These are phyloP conservation scores for Eurystomus glaucurus DNA, from an alignment of 2,797 vertebrate genomes.

Conservation along the genomic window DNA sequence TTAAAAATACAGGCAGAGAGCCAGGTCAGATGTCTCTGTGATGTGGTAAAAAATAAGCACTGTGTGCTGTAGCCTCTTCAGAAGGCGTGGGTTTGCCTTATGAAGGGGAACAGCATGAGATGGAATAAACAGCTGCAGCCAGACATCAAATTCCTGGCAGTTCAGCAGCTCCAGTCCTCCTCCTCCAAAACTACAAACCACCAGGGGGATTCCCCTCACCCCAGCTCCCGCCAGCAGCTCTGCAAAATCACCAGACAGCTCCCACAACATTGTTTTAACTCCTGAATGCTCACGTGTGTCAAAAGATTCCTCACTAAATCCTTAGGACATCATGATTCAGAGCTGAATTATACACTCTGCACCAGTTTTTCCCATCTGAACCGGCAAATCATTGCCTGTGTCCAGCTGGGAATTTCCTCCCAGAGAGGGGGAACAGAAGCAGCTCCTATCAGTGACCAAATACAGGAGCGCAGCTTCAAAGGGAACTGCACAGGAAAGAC, in stretches of 20 bases:
- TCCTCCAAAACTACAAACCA: constrained; percentile 78
- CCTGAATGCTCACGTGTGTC: not conserved
- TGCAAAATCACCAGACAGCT: constrained; percentile 69
- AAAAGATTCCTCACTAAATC: not conserved
- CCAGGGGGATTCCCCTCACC: constrained; percentile 73
- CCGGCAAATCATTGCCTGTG: not conserved
- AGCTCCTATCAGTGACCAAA: not conserved
- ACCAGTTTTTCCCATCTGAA: not conserved
- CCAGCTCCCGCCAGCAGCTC: constrained; percentile 51
- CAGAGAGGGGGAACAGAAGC: not conserved
- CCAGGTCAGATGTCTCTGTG: constrained; percentile 41
- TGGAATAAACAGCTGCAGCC: constrained; percentile 82
- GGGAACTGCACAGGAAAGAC: not conserved
- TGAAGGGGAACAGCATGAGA: constrained; percentile 40
- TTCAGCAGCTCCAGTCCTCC: constrained; percentile 53
- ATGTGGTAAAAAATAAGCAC: constrained; percentile 72
- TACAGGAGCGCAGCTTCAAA: not conserved
- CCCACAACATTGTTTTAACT: constrained; percentile 41
- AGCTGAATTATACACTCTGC: not conserved
- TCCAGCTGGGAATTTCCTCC: not conserved
- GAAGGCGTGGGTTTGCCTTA: constrained; percentile 66
- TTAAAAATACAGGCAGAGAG: constrained; percentile 13
- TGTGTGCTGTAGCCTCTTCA: constrained; percentile 68
- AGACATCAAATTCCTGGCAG: constrained; percentile 78
- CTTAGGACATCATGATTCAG: not conserved